Conservation (phyloP, 2,113 vertebrate genomes). For the Grus americana region DNA sequence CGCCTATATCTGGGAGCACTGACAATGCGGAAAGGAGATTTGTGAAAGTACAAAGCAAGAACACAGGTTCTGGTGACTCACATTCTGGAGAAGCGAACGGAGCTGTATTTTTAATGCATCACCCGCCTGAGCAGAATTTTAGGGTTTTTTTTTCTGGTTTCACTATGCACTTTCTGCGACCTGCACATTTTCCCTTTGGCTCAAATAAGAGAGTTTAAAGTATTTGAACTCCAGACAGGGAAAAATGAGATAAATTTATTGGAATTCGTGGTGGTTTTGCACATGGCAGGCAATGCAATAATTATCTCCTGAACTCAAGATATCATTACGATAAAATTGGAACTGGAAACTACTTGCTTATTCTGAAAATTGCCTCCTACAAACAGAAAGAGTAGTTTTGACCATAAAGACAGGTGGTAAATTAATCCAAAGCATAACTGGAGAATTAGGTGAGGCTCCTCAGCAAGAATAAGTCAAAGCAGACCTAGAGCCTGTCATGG, state of each 20-base stretch:
- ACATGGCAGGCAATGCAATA: neutral
- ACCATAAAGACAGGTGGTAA: neutral
- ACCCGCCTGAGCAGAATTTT: neutral
- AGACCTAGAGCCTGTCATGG: neutral
- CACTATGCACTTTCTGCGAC: neutral
- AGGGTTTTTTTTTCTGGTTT: neutral
- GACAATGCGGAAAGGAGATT: neutral
- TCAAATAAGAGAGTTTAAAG: neutral
- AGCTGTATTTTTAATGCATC: neutral
- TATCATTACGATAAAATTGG: neutral
- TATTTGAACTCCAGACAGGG: neutral
- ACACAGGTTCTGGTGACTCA: neutral
- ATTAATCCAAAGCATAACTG: neutral
- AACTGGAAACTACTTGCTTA: neutral
- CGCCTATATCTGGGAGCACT: neutral
- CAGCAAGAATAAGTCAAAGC: neutral
- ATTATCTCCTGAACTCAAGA: neutral
- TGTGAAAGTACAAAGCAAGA: neutral
- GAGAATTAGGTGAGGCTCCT: neutral
- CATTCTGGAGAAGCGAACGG: neutral
- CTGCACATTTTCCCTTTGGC: neutral
- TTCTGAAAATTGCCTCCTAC: neutral
- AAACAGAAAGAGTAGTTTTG: constrained; percentile 1
- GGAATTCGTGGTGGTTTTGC: neutral
- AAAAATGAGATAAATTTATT: neutral